Percentiles rank a stretch among this genome's conserved stretches.
Evolutionary conservation across 2,797 vertebrate species (phyloP).

Genomic region (Xenentodon cancila): DNA sequence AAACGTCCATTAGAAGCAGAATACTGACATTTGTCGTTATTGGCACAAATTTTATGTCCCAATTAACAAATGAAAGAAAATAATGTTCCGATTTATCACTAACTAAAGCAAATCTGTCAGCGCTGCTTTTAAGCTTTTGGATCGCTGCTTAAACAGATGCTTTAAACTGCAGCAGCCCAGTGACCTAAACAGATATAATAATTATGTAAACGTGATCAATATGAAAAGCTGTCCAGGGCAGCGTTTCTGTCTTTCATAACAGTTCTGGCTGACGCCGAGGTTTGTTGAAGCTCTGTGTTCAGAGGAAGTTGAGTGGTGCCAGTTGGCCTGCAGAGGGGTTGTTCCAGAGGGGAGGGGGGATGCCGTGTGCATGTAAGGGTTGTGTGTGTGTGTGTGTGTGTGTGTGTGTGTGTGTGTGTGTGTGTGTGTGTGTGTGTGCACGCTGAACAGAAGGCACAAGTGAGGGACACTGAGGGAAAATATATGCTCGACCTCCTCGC

Average conservation of each 20-base stretch:
- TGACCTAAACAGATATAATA: conserved; percentile 31
- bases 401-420: conserved; percentile 48
- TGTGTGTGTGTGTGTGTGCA: conserved; percentile 12
- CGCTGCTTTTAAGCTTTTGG: background rate
- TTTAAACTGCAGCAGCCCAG: background rate
- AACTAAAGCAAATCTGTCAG: background rate
- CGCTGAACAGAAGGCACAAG: conserved; percentile 72
- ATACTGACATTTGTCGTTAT: too few relatives aligned
- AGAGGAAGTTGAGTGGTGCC: conserved; percentile 68
- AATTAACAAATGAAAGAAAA: background rate
- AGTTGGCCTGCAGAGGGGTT: conserved; percentile 68
- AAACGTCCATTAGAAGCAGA: too few relatives aligned
- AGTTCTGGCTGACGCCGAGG: conserved; percentile 3
- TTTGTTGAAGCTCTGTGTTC: conserved; percentile 26
- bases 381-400: conserved; percentile 50
- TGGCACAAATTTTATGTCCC: background rate
- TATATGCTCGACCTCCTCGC: conserved; percentile 59
- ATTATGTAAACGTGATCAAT: conserved; percentile 41
- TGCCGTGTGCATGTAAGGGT: conserved; percentile 63
- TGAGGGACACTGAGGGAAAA: conserved; percentile 58
- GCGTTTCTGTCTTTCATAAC: conserved; percentile 53
- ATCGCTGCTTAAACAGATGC: background rate
- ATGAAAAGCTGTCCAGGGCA: conserved; percentile 8
- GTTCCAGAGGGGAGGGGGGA: conserved; percentile 63
- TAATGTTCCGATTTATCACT: background rate